Evolutionary conservation across 64 coral and sea anemone species (phyloP).

Genomic region (Dendronephthya gigantea): DNA sequence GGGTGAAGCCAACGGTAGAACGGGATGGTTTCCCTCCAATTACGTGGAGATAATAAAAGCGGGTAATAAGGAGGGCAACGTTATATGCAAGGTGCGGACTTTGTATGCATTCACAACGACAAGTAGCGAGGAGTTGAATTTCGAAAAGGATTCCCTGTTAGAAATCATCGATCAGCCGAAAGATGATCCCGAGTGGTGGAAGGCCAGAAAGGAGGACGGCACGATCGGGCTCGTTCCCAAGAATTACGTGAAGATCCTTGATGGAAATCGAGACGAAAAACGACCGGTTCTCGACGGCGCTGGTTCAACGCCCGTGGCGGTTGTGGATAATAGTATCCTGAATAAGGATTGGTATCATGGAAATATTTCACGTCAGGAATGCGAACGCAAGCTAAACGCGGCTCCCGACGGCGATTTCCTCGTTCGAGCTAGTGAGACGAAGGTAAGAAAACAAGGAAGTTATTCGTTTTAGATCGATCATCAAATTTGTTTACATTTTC

Average conservation of each 20-base stretch:
- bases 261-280: conserved; percentile 22
- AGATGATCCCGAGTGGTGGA: conserved; percentile 90
- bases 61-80: conserved; percentile 21
- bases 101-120: conserved; percentile 67
- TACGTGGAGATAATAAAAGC: conserved; percentile 55
- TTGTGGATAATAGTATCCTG: conserved; percentile 19
- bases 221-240: conserved; percentile 70
- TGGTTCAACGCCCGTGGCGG: background rate
- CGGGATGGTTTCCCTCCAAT: conserved; percentile 95
- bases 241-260: conserved; percentile 83
- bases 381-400: conserved; percentile 52
- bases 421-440: conserved; percentile 79
- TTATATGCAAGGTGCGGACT: conserved; percentile 57
- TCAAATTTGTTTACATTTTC: too few relatives aligned
- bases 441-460: conserved; percentile 32
- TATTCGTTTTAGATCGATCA: too few relatives aligned
- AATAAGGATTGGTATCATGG: conserved; percentile 81
- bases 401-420: conserved; percentile 70
- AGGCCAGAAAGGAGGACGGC: conserved; percentile 60
- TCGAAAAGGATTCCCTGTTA: conserved; percentile 71
- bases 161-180: conserved; percentile 79
- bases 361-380: conserved; percentile 60
- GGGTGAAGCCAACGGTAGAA: conserved; percentile 40
- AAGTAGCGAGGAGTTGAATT: conserved; percentile 70
- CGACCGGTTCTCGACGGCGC: conserved; percentile 4